These are phyloP conservation scores for Bradypodion pumilum DNA, from an alignment of 2,797 vertebrate genomes.

Conservation along the genomic window DNA sequence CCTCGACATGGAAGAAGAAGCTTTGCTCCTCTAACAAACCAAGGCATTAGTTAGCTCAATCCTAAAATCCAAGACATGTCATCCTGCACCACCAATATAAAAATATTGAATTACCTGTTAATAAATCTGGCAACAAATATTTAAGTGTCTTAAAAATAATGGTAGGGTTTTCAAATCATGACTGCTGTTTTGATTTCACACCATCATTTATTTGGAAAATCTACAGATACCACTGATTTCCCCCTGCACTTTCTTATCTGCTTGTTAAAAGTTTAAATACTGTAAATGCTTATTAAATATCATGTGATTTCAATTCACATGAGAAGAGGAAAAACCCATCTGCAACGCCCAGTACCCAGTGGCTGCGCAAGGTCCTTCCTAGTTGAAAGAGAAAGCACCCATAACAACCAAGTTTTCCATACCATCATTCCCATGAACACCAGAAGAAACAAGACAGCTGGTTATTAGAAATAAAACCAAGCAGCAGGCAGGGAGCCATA, in stretches of 20 bases:
- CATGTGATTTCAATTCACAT: not conserved
- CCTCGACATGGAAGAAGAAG: no score
- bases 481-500: constrained; percentile 63
- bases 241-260: no score
- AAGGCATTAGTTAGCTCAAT: not conserved
- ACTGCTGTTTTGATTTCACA: not conserved
- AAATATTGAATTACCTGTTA: not conserved
- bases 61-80: not conserved
- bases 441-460: constrained; percentile 49
- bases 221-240: not conserved
- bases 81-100: not conserved
- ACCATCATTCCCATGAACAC: constrained; percentile 58
- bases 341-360: not conserved
- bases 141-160: not conserved
- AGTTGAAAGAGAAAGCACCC: constrained; percentile 55
- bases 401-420: constrained; percentile 37
- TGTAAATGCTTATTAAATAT: no score
- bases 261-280: no score
- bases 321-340: not conserved
- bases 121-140: not conserved
- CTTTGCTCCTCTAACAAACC: not conserved
- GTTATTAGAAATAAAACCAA: constrained; percentile 56
- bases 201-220: not conserved
- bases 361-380: not conserved
- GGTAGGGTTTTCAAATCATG: not conserved